Base-by-base conservation (phyloP, 2,888 invertebrate genomes). In the Coecobrya sp. region DNA sequence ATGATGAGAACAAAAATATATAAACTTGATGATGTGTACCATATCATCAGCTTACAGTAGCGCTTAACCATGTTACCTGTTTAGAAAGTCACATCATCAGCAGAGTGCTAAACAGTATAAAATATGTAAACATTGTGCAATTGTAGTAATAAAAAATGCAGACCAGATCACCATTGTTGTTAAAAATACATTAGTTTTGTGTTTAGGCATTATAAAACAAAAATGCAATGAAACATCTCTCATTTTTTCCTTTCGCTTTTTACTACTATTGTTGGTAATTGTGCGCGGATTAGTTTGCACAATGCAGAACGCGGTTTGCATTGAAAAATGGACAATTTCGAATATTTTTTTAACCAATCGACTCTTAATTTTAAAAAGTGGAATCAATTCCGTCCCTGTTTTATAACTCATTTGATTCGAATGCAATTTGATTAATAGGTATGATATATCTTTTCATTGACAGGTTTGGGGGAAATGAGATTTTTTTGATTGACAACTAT, bases 51-150 rank as follows among this genome's bases (percentile, higher is more conserved):
- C n/a, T n/a, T n/a, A n/a, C 55, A 62, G 11, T 62, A 52, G 52
- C 52, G 52, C 25, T 62, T 8, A 68, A 30, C 10, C 19, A 19
- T 42, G 36, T 42, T 42, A 36, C 22, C 42, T 2, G 70, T 73
- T 73, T 73, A 73, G 70, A 73, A 73, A 73, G 70, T 73, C 42
- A 36, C 70, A 73, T 19, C n/a, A 42, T 25, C 27, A 65, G 3
- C 65, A 19, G 19, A 19, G 42, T 68, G 68, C 13, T 68, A 30
- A n/a, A 2, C 10, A 30, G 70, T 8, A 8, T 36, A 73, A n/a
- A 30, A n/a, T 10, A 73, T 73, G 70, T 73, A 36, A 42, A 73
- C 19, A 73, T 73, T 73, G 70, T 73, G 42, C 36, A 70, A 70
- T 36, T n/a, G 30, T 8, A 1, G 27, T 65, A 70, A 36, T 70